Base-by-base conservation (phyloP, 2,888 invertebrate species). In the Drosophila siamana region DNA sequence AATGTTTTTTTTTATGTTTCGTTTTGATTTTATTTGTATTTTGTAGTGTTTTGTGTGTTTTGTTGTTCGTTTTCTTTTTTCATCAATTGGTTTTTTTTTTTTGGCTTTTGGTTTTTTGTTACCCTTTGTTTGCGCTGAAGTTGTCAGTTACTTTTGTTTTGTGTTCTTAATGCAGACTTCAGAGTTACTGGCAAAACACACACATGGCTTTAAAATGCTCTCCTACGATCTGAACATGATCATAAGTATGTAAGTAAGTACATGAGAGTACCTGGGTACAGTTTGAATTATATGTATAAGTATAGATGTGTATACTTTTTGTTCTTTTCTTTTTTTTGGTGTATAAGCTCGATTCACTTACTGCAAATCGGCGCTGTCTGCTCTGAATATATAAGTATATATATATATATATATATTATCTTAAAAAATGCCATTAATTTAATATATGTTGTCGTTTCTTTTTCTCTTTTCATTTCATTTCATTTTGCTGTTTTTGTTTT, bases 51-150 rank as follows among this genome's bases (percentile, higher is more conserved):
- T 59, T 66, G 56, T 69, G 51, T 48, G 61, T 64, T 71, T 74
- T 74, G 55, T 72, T 71, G 59, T 79, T 70, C 70, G 67, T 41
- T 40, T 36, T 66, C n/a, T 72, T 64, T 71, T 69, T 60, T 60
- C 67, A 86, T 83, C 84, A 81, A 85, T 79, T 24, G 40, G 30
- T 9, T 46, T 15, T 44, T 24, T 72, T 64, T 71, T 71, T 60
- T 60, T 77, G 77, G 30, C 74, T 56, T 40, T 38, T 24, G 40
- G 24, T 62, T 69, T 66, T 72, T 68, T 62, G 55, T 85, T 78
- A 72, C 67, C 69, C 76, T 74, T 89, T 87, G 89, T 87, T 80
- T 88, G 86, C 89, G 87, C 86, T 89, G 87, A 84, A 89, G 88
- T 88, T 88, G 83, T 72, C 62, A 67, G 73, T 75, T 62, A 48